Evolutionary conservation across 1,140 invertebrate species (phyloP), one percentile per base, ranked within the genome.

Genomic region (Lerema accius): DNA sequence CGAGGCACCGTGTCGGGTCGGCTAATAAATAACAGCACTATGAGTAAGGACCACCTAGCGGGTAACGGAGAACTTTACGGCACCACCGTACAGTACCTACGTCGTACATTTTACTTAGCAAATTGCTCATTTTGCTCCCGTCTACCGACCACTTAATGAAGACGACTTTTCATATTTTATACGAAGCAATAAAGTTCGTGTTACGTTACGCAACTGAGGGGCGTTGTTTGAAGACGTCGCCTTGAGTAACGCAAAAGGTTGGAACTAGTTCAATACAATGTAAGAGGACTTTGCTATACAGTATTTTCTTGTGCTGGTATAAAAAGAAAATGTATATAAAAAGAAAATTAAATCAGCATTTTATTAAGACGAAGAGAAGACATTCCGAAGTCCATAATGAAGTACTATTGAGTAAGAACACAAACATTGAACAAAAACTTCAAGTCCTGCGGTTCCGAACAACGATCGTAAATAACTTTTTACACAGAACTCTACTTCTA

Each of bases 101-200:
- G 78, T 76, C 69, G 78, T 86, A 86, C 80, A 84, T 89, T 87
- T 86, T 83, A 80, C 83, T 87, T 76, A 86, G 84, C 86, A 89
- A 89, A 89, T 89, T 89, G 80, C 81, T 82, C 74, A 80, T 79
- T 77, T 78, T 74, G 76, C 76, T 78, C 69, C 66, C 69, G 78
- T 84, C 84, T 89, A 87, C 86, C 86, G 86, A 84, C 82, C 82
- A 77, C 79, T 83, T 89, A 89, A 89, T 87, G 84, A 89, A 87
- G 77, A 62, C 53, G 69, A 72, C 67, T 73, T 78, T 78, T 64
- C 63, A 78, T 75, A 78, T 78, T 78, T 72, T 56, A 56, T 45
- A 45, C 28, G 23, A 17, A 15, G 10, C 40, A 43, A 56, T 56
- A 56, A 56, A 56, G 23, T 56, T 56, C 40, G 11, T 32, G 23